phyloP scores from a whole-genome alignment of 92 coral and sea anemone genomes.

The Zoanthus gigantus region DNA sequence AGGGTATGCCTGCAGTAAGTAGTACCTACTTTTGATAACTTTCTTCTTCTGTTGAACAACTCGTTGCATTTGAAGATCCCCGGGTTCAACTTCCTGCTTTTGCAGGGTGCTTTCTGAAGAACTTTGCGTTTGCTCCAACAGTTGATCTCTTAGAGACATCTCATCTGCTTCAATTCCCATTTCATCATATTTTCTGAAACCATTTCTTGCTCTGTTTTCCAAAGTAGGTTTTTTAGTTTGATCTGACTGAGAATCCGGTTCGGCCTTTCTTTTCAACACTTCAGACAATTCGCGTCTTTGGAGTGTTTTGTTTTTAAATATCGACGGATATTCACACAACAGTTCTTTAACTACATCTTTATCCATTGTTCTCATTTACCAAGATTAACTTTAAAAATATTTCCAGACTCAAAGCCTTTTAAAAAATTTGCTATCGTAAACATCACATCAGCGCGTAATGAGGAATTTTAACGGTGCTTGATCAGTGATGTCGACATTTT shows the following conservation, averaged over 20 bases:
- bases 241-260: not conserved
- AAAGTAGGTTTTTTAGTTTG: not conserved
- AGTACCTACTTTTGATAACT: constrained; percentile 66
- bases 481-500: constrained; percentile 1
- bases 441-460: constrained; percentile 7
- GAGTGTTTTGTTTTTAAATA: not conserved
- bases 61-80: constrained; percentile 5
- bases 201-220: not conserved
- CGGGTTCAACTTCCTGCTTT: constrained; percentile 5
- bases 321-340: constrained; percentile 18
- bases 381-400: not conserved
- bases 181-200: constrained; percentile 11
- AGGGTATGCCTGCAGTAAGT: too few relatives aligned
- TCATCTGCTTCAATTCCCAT: constrained; percentile 48
- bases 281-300: not conserved
- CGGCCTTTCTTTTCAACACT: constrained; percentile 16
- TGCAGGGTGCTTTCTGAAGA: not conserved
- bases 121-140: constrained; percentile 54
- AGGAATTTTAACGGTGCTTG: constrained; percentile 17
- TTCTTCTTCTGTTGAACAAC: constrained; percentile 32
- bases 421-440: not conserved
- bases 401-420: not conserved
- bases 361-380: constrained; percentile 27
- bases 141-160: constrained; percentile 55
- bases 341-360: constrained; percentile 7